Evolutionary conservation across 2,797 vertebrate genomes (phyloP).

Genomic region (Trachops cirrhosus): DNA sequence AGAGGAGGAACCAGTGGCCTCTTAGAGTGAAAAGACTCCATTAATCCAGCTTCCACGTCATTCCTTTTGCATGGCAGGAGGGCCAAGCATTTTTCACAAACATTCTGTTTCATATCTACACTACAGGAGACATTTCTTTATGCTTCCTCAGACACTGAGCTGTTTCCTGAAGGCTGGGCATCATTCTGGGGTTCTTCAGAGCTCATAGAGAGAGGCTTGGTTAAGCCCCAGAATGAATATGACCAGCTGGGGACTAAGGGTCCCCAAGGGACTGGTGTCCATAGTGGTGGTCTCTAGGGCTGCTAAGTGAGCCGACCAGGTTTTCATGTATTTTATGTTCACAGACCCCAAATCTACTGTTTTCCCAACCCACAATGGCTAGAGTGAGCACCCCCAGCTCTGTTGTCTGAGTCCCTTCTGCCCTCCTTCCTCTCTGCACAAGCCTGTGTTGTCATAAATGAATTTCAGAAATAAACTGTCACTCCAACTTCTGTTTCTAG

Average conservation of each 20-base stretch:
- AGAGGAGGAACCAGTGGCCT: background rate
- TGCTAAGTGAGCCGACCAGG: rapidly evolving
- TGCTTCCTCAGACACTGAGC: background rate
- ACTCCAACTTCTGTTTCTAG: background rate
- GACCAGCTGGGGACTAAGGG: background rate
- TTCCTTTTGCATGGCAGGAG: background rate
- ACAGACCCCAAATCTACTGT: background rate
- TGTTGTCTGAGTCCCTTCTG: background rate
- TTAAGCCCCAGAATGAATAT: background rate
- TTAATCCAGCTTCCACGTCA: rapidly evolving
- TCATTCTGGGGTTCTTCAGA: background rate
- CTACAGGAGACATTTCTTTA: background rate
- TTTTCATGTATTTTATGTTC: background rate
- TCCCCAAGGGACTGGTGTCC: background rate
- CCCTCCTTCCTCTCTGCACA: background rate
- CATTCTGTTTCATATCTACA: background rate
- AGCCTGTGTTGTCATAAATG: rapidly evolving
- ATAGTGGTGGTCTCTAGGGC: rapidly evolving
- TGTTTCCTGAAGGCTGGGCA: rapidly evolving
- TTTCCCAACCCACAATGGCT: background rate
- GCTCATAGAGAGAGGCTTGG: rapidly evolving
- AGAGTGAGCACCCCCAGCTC: rapidly evolving
- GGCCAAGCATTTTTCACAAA: background rate
- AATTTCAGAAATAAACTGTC: background rate
- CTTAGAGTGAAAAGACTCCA: rapidly evolving